Conservation (phyloP, 2,113 vertebrate genomes). For the Ophiodon elongatus region DNA sequence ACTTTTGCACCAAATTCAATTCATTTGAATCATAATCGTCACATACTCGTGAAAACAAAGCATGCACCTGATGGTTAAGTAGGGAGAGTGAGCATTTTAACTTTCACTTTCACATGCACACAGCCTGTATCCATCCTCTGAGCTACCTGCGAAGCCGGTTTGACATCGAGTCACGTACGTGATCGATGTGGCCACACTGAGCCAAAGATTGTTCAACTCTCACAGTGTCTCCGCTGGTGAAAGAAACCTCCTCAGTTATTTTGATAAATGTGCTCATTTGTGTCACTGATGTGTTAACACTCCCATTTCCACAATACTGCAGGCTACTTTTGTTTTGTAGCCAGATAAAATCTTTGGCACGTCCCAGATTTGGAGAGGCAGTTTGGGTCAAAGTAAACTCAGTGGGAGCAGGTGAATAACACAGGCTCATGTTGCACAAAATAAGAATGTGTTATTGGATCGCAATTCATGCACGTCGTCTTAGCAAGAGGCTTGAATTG, state of each 20-base stretch:
- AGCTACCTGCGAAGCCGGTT: too few species aligned
- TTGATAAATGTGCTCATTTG: conserved; percentile 3
- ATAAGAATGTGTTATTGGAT: conserved; percentile 37
- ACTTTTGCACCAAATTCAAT: too few species aligned
- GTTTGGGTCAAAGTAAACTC: conserved; percentile 42
- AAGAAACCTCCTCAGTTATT: conserved; percentile 11
- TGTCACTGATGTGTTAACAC: not conserved
- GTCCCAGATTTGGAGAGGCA: conserved; percentile 12
- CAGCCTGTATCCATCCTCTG: not conserved
- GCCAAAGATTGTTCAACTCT: not conserved
- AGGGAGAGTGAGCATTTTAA: too few species aligned
- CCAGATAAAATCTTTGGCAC: conserved; percentile 33
- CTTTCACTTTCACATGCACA: not conserved
- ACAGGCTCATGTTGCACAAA: conserved; percentile 40
- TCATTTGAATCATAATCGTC: too few species aligned
- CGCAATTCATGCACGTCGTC: conserved; percentile 17
- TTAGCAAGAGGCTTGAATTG: conserved; percentile 10
- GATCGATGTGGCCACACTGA: not conserved
- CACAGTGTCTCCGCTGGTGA: not conserved
- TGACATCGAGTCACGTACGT: not conserved
- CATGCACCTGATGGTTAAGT: too few species aligned
- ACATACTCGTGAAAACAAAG: too few species aligned
- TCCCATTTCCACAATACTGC: not conserved
- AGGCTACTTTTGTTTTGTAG: conserved; percentile 13
- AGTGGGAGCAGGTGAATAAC: conserved; percentile 59